phyloP scores from a whole-genome alignment of 2,888 invertebrate species.

The Thysanoteuthis rhombus region DNA sequence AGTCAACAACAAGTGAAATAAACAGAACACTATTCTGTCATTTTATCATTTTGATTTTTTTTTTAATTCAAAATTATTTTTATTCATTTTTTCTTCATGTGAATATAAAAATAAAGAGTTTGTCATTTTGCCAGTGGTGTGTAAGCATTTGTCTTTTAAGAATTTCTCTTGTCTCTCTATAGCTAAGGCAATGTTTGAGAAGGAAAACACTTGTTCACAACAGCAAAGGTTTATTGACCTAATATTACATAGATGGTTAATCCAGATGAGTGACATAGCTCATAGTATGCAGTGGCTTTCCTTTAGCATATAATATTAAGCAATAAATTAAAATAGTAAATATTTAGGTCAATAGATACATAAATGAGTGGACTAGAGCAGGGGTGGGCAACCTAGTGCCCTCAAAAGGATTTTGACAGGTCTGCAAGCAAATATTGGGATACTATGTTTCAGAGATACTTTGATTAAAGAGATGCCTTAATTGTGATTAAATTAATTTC shows the following conservation, averaged over 20 bases:
- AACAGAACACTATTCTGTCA: not conserved
- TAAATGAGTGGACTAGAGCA: too few relatives aligned
- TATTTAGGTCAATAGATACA: too few relatives aligned
- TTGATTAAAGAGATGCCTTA: too few relatives aligned
- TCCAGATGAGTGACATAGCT: not conserved
- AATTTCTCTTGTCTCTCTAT: not conserved
- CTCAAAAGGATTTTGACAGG: too few relatives aligned
- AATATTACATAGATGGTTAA: not conserved
- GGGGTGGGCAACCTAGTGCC: too few relatives aligned
- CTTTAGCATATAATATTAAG: too few relatives aligned
- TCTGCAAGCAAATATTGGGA: too few relatives aligned
- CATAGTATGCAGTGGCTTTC: not conserved
- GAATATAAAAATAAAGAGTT: not conserved
- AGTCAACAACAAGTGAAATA: not conserved
- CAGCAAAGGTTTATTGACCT: not conserved
- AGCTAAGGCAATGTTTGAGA: not conserved
- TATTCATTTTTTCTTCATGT: not conserved
- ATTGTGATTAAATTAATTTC: too few relatives aligned
- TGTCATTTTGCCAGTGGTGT: slow-evolving; percentile 12
- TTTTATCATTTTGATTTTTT: not conserved
- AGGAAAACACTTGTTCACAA: not conserved
- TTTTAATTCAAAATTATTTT: not conserved
- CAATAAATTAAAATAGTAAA: too few relatives aligned
- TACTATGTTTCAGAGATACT: too few relatives aligned
- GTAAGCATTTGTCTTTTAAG: not conserved